Percentiles rank a stretch among this genome's conserved stretches.
Conservation (phyloP, 2,888 invertebrate species). For the Erebia ligea region DNA sequence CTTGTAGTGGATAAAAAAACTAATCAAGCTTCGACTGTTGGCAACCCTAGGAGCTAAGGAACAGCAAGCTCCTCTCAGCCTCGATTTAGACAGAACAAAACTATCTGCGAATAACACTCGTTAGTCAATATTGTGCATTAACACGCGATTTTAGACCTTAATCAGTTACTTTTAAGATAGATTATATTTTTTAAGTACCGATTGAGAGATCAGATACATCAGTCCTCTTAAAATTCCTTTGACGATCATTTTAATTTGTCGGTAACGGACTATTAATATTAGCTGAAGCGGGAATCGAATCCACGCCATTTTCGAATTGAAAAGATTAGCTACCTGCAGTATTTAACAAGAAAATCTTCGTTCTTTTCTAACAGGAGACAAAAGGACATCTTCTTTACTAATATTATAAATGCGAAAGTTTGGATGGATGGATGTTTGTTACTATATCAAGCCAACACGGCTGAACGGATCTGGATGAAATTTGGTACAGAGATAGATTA, state of each 20-base stretch:
- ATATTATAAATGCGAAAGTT: too few relatives aligned
- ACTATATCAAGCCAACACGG: too few relatives aligned
- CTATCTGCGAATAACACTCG: slow-evolving; percentile 34
- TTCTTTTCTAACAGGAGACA: too few relatives aligned
- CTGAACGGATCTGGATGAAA: too few relatives aligned
- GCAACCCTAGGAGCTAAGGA: slow-evolving; percentile 19
- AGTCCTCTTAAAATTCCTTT: slow-evolving; percentile 35
- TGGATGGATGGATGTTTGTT: too few relatives aligned
- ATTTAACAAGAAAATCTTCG: too few relatives aligned
- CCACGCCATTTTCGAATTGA: neutral
- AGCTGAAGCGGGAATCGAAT: neutral
- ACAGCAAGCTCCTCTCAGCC: slow-evolving; percentile 27
- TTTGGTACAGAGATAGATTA: too few relatives aligned
- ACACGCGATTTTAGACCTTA: slow-evolving; percentile 23
- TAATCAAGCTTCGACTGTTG: neutral
- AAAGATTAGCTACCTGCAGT: too few relatives aligned
- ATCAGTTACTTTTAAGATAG: neutral
- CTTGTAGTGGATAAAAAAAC: neutral
- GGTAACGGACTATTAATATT: slow-evolving; percentile 19
- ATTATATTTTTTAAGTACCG: neutral
- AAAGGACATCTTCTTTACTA: too few relatives aligned
- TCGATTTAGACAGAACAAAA: slow-evolving; percentile 39
- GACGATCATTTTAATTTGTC: slow-evolving; percentile 31
- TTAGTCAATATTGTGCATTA: slow-evolving; percentile 18
- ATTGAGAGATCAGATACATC: slow-evolving; percentile 17